phyloP scores from a whole-genome alignment of 2,888 invertebrate genomes.

The Diabrotica balteata region DNA sequence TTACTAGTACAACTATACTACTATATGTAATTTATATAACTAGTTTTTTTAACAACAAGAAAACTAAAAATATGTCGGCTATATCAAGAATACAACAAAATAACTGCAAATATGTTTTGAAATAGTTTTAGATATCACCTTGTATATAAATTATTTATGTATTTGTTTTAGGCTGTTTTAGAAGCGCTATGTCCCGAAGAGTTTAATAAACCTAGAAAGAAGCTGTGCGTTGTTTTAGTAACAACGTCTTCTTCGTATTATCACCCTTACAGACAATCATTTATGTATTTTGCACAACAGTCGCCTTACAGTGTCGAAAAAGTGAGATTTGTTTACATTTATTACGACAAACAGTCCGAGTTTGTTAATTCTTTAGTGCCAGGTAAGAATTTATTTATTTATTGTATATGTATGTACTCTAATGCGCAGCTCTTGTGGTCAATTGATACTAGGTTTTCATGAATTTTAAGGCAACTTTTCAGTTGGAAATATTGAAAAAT shows the following conservation, averaged over 20 bases:
- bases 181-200: conserved; percentile 90
- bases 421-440: not conserved
- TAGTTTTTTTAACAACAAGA: too few species aligned
- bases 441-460: too few species aligned
- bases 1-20: too few species aligned
- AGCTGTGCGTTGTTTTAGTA: conserved; percentile 81
- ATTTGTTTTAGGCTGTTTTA: conserved; percentile 66
- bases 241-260: conserved; percentile 69
- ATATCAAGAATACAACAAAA: too few species aligned
- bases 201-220: conserved; percentile 78
- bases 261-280: conserved; percentile 70
- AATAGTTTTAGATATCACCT: too few species aligned
- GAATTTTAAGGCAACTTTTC: too few species aligned
- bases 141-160: not conserved
- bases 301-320: conserved; percentile 69
- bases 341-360: conserved; percentile 81
- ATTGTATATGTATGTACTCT: not conserved
- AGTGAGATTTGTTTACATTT: conserved; percentile 88
- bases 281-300: conserved; percentile 75
- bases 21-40: too few species aligned
- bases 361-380: conserved; percentile 79
- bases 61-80: too few species aligned
- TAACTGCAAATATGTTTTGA: too few species aligned
- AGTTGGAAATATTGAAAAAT: too few species aligned
- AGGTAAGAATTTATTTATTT: conserved; percentile 54